A percentile compares a stretch with the other conserved stretches of the same genome.
phyloP scores from a whole-genome alignment of 2,113 vertebrate genomes.

The Equus przewalskii region DNA sequence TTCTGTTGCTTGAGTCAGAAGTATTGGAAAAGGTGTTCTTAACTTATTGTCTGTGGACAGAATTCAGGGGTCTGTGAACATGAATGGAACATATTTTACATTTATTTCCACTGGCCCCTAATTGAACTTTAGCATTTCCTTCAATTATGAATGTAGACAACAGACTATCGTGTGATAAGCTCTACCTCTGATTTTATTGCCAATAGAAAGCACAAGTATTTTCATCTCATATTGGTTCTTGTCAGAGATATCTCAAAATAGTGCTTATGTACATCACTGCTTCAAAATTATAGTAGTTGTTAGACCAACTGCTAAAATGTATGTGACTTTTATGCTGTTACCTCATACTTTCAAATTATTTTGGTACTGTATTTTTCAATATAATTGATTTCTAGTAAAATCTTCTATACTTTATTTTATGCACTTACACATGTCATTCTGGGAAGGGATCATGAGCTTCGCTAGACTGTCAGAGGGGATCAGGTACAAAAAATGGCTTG shows the following conservation, averaged over 20 bases:
- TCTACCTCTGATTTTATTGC: slow-evolving; percentile 4
- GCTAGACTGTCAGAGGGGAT: not conserved
- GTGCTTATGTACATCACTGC: not conserved
- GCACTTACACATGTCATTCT: not conserved
- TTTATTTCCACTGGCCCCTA: slow-evolving; percentile 43
- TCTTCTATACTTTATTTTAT: not conserved
- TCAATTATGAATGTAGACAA: not conserved
- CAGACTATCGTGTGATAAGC: not conserved
- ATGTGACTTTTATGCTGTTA: not conserved
- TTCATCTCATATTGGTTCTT: not conserved
- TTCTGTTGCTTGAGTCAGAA: slow-evolving; percentile 1
- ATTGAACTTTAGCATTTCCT: slow-evolving; percentile 42
- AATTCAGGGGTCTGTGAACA: not conserved
- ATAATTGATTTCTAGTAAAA: not conserved
- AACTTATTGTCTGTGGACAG: not conserved
- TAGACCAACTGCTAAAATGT: not conserved
- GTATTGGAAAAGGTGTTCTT: not conserved
- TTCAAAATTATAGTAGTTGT: not conserved
- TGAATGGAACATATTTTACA: not conserved
- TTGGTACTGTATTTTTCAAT: not conserved
- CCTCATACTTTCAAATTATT: slow-evolving; percentile 2
- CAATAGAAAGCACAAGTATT: not conserved
- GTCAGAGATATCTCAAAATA: not conserved
- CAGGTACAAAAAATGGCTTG: not conserved
- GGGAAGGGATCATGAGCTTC: not conserved